Conservation (phyloP, 2,888 invertebrate species). For the Pyrrhosoma nymphula region DNA sequence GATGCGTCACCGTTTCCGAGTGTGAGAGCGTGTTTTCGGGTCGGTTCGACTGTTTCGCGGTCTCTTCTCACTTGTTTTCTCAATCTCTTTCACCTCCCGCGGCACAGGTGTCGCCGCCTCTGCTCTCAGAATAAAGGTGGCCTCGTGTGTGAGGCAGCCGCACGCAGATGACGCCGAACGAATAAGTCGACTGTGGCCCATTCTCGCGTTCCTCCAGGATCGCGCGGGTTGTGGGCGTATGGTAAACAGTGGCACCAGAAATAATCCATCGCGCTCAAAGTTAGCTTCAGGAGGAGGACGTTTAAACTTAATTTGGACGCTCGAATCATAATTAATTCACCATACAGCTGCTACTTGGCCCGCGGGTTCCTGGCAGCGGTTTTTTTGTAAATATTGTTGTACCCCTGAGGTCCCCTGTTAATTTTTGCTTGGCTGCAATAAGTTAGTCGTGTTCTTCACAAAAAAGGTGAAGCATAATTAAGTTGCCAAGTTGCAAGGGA, state of each 20-base stretch:
- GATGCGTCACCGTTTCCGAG: neutral
- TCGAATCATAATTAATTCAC: neutral
- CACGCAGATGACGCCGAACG: neutral
- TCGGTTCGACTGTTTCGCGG: neutral
- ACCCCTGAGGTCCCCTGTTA: no score
- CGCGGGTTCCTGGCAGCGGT: neutral
- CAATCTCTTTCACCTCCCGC: neutral
- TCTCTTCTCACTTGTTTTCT: neutral
- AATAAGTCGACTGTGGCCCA: neutral
- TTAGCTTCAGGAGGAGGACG: neutral
- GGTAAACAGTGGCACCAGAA: neutral
- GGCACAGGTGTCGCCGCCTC: neutral
- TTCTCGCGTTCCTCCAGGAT: neutral
- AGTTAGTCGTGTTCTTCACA: no score
- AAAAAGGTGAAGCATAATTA: no score
- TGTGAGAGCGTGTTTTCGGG: neutral
- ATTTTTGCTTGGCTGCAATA: no score
- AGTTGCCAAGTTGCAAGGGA: no score
- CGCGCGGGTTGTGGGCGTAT: neutral
- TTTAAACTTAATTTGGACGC: neutral
- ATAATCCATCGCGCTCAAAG: constrained; percentile 3
- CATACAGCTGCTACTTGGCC: neutral
- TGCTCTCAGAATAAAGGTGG: neutral
- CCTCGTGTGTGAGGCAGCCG: neutral
- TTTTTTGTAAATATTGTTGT: neutral